Base-by-base conservation (phyloP, 53 echinoderm and acorn worm species). In the Arbacia lixula region DNA sequence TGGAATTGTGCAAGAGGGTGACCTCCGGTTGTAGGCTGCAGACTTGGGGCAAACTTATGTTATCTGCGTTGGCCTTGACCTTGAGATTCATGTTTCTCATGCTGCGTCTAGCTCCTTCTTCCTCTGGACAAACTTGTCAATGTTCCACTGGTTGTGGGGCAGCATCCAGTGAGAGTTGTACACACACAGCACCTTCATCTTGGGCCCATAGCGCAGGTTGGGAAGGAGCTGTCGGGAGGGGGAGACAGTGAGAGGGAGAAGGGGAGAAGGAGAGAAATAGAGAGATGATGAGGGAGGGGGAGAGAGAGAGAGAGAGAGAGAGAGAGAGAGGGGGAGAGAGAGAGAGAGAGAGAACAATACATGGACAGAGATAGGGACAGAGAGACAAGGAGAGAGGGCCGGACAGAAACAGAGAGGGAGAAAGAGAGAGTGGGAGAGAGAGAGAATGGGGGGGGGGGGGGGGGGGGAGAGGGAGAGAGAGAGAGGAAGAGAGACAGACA, bases 81-180 rank as follows among this genome's bases (percentile, higher is more conserved):
- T n/a, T n/a, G n/a, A n/a, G n/a, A n/a, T n/a, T n/a, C n/a, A n/a
- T n/a, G n/a, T n/a, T n/a, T n/a, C n/a, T n/a, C n/a, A n/a, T n/a
- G 10, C 34, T 64, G 34, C 9, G 21, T 78, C 60, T 12, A 78
- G 1, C 28, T 19, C 39, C 40, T 78, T 41, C 60, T 78, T 78
- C 60, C 38, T 17, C 42, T 41, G 34, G 79, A 78, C 60, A 17
- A 92, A 97, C 27, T 71, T 86, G 12, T 67, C 56, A 1, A 90
- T 55, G 71, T 86, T 72, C 97, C 97, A 97, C 2, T 84, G 24
- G 61, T 76, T 76, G 52, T 97, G 85, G 0, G 97, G 90, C 68
- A 94, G 71, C 86, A 97, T 92, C 94, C 97, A 94, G 63, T 97
- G 92, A 12, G 94, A 94, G 85, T 97, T 97, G 76, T 85, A 90